phyloP scores from a whole-genome alignment of 1,140 invertebrate species.

The Manduca sexta region DNA sequence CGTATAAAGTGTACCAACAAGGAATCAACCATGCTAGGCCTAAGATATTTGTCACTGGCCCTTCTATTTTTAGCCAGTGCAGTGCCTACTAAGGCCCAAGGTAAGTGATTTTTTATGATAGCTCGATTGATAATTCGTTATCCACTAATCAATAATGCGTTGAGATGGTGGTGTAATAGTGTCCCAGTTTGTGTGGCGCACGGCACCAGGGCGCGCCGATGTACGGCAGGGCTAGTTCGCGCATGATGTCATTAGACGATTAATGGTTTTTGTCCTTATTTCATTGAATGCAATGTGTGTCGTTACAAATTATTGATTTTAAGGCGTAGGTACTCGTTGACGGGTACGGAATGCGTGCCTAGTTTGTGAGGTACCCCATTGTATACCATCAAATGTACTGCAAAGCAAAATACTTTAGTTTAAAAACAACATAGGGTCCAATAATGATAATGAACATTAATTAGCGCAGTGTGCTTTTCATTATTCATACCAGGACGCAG shows the following conservation, averaged over 20 bases:
- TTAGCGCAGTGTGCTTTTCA: no score
- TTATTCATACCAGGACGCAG: no score
- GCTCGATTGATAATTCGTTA: no score
- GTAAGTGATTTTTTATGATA: conserved; percentile 12
- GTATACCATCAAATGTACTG: no score
- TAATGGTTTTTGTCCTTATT: conserved; percentile 2
- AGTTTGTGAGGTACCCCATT: background rate
- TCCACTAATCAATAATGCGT: no score
- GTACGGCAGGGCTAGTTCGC: conserved; percentile 1
- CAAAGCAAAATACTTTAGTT: no score
- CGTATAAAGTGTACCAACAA: background rate
- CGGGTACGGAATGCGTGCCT: no score
- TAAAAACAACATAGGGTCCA: no score
- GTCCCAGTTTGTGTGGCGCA: background rate
- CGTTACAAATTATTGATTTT: background rate
- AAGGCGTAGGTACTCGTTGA: background rate
- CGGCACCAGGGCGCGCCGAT: background rate
- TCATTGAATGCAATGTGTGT: conserved; percentile 5
- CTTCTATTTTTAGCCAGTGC: conserved; percentile 28
- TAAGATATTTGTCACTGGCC: conserved; percentile 10
- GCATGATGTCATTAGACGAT: conserved; percentile 12
- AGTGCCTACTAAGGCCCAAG: conserved; percentile 22
- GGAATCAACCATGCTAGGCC: background rate
- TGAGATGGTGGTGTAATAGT: no score
- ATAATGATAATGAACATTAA: no score